These are phyloP conservation scores for Xanthia icteritia DNA, from an alignment of 2,888 invertebrate species.

Conservation along the genomic window DNA sequence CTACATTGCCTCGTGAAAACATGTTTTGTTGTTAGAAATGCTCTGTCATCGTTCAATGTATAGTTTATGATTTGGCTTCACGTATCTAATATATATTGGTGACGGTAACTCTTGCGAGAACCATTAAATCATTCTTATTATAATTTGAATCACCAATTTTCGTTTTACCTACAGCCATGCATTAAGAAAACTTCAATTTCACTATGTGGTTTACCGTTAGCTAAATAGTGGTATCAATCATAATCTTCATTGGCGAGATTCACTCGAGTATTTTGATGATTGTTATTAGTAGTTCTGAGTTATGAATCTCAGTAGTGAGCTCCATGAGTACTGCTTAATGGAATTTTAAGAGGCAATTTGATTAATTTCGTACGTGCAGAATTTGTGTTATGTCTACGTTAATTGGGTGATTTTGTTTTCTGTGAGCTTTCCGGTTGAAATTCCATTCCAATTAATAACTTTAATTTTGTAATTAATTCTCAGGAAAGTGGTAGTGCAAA, in stretches of 20 bases:
- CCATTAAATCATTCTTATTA: conserved; percentile 71
- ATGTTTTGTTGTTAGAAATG: conserved; percentile 64
- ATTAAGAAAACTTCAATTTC: conserved; percentile 75
- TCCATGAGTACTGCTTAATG: conserved; percentile 73
- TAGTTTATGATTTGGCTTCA: conserved; percentile 51
- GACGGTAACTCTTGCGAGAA: conserved; percentile 61
- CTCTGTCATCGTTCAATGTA: conserved; percentile 66
- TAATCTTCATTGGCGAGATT: conserved; percentile 79
- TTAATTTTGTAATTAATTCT: conserved; percentile 49
- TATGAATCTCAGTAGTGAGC: conserved; percentile 70
- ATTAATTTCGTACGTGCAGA: conserved; percentile 68
- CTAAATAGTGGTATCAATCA: conserved; percentile 84
- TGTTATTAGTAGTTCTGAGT: conserved; percentile 76
- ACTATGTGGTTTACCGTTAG: conserved; percentile 80
- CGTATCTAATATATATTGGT: conserved; percentile 57
- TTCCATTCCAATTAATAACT: conserved; percentile 52
- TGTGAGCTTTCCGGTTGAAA: conserved; percentile 45
- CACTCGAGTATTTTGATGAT: conserved; percentile 78
- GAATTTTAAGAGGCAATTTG: conserved; percentile 79
- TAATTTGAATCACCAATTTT: conserved; percentile 72
- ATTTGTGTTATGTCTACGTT: conserved; percentile 54
- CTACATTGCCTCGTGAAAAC: conserved; percentile 63
- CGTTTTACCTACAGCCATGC: conserved; percentile 70
- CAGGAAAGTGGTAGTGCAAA: conserved; percentile 27
- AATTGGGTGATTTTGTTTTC: conserved; percentile 54